Evolutionary conservation across 2,113 vertebrate species (phyloP).

Genomic region (Barbus barbus): DNA sequence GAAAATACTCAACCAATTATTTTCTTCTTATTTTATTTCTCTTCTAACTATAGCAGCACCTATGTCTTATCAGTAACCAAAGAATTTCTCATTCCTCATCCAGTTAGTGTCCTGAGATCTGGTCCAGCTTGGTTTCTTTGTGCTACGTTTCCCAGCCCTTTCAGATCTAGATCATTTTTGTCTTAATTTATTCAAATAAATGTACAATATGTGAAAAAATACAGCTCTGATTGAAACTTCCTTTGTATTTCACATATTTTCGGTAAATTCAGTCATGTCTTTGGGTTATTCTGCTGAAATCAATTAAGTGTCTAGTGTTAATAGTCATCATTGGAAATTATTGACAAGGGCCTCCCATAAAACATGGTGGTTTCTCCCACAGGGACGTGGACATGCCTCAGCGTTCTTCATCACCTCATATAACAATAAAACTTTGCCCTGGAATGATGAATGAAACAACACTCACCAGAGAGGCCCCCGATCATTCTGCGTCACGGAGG

Average conservation of each 20-base stretch:
- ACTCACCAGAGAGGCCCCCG: constrained; percentile 37
- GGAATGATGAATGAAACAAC: constrained; percentile 54
- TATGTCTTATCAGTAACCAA: background rate
- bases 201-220: background rate
- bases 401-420: constrained; percentile 64
- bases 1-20: constrained; percentile 51
- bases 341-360: constrained; percentile 59
- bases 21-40: constrained; percentile 20
- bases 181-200: background rate
- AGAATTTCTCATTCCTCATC: background rate
- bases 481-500: constrained; percentile 46
- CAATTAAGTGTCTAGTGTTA: constrained; percentile 55
- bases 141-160: background rate
- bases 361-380: constrained; percentile 51
- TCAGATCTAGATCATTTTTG: background rate
- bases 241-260: constrained; percentile 11
- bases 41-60: constrained; percentile 1
- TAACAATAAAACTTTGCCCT: constrained; percentile 62
- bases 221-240: background rate
- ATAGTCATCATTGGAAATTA: constrained; percentile 61
- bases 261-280: constrained; percentile 12
- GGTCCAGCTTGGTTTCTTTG: background rate
- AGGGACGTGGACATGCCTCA: constrained; percentile 57
- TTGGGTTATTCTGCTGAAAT: constrained; percentile 43
- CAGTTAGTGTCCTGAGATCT: background rate